phyloP scores from a whole-genome alignment of 1,140 invertebrate species.

The Pachyrhynchus sulphureomaculatus region DNA sequence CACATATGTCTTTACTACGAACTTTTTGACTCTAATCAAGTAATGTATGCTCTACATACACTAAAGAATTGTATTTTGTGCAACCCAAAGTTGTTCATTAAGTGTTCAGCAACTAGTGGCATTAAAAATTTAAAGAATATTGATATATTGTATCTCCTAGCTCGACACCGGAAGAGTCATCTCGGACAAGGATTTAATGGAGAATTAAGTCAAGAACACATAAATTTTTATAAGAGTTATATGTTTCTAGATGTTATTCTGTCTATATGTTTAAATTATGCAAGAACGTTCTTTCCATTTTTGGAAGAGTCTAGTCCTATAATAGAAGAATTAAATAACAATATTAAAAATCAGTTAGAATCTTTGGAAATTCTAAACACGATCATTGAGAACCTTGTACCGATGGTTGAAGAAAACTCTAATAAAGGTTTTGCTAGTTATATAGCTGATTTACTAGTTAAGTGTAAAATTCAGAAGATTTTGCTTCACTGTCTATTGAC shows the following conservation, averaged over 20 bases:
- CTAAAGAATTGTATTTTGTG: conserved; percentile 72
- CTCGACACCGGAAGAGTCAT: conserved; percentile 78
- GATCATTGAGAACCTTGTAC: conserved; percentile 74
- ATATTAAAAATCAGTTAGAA: conserved; percentile 73
- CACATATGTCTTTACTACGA: conserved; percentile 82
- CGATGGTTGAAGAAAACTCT: conserved; percentile 80
- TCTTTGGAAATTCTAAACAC: conserved; percentile 77
- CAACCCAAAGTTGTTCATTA: conserved; percentile 72
- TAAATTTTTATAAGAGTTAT: conserved; percentile 67
- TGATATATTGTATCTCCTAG: conserved; percentile 65
- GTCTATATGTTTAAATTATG: conserved; percentile 76
- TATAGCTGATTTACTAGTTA: conserved; percentile 76
- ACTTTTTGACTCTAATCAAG: conserved; percentile 75
- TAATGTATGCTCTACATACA: conserved; percentile 76
- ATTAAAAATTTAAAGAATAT: conserved; percentile 53
- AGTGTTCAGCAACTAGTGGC: conserved; percentile 48
- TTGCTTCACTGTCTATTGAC: conserved; percentile 81
- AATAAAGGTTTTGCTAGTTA: conserved; percentile 76
- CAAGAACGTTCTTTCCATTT: conserved; percentile 77
- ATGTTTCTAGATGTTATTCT: conserved; percentile 86
- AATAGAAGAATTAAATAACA: conserved; percentile 73
- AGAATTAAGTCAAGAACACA: conserved; percentile 63
- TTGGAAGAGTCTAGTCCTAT: conserved; percentile 59
- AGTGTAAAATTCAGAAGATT: conserved; percentile 89
- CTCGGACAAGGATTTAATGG: conserved; percentile 79